Conservation (phyloP, 2,113 vertebrate genomes). For the Cyprinodon tularosa region DNA sequence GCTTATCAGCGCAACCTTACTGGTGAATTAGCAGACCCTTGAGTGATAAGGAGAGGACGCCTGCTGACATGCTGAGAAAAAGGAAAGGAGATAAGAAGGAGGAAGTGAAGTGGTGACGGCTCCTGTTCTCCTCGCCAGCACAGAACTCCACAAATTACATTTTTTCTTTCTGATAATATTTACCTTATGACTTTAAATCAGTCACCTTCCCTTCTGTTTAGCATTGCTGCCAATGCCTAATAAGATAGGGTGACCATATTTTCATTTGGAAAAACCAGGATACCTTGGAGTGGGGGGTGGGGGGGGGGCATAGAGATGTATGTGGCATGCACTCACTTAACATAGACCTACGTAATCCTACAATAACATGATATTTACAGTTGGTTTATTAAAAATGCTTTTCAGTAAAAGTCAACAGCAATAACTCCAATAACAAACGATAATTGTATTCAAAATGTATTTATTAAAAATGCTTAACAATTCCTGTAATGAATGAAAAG, state of each 20-base stretch:
- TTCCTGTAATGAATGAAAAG: no score
- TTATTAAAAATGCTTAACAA: no score
- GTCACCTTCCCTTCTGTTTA: background rate
- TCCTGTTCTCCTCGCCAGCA: slow-evolving; percentile 58
- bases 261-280: background rate
- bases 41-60: slow-evolving; percentile 86
- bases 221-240: background rate
- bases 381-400: no score
- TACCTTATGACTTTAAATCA: background rate
- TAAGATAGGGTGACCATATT: background rate
- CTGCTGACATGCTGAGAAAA: slow-evolving; percentile 74
- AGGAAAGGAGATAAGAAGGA: slow-evolving; percentile 67
- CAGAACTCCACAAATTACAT: background rate
- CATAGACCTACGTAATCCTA: no score
- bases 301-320: no score
- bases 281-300: background rate
- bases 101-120: slow-evolving; percentile 49
- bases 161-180: background rate
- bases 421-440: no score
- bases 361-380: no score
- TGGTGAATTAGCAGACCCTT: slow-evolving; percentile 88
- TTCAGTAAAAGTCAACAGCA: no score
- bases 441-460: no score
- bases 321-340: no score
- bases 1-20: slow-evolving; percentile 86